Evolutionary conservation across 2,113 vertebrate species (phyloP), one percentile per base, ranked within the genome.

Genomic region (Microtus richardsoni): DNA sequence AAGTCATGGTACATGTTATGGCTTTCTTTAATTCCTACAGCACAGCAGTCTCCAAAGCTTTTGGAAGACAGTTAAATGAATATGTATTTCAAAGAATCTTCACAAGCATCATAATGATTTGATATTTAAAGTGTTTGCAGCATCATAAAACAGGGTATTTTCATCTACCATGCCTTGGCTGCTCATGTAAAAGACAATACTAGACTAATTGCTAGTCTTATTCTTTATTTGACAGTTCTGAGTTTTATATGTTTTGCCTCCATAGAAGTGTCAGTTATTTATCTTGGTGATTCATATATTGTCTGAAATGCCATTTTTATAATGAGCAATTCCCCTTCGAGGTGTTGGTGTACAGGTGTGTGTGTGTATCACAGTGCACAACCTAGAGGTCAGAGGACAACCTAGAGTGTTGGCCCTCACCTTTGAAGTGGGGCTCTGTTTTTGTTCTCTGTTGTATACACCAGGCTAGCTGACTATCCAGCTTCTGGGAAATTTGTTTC

Each of bases 21-120:
- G 99, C 99, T 99, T 99, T 99, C 99, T 99, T 99, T 98, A 98
- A 98, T 98, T 99, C 98, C 98, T 99, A 98, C 98, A 96, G 98
- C 98, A 99, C 98, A 98, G 98, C 98, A 97, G 97, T 98, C 98
- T 98, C 98, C 98, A 98, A 98, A 91, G 21, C 44, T 91, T 93
- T 89, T 84, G 83, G 74, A 71, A 92, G 75, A 54, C 6, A 85
- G 41, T 74, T 82, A 89, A 84, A 47, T 80, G 26, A 71, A 12
- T 58, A 47, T 41, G 64, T 71, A 39, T 85, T 87, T 93, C 86
- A 33, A 66, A 92, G 88, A 52, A 62, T 30, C n/a, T 75, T 83
- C 22, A 91, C 39, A 93, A 44, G 62, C 80, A n/a, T 9, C 77
- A 66, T 92, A 41, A 54, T 88, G 64, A 91, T 91, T 84, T 85